Conservation (phyloP, 2,113 vertebrate genomes). For the Sceloporus undulatus region DNA sequence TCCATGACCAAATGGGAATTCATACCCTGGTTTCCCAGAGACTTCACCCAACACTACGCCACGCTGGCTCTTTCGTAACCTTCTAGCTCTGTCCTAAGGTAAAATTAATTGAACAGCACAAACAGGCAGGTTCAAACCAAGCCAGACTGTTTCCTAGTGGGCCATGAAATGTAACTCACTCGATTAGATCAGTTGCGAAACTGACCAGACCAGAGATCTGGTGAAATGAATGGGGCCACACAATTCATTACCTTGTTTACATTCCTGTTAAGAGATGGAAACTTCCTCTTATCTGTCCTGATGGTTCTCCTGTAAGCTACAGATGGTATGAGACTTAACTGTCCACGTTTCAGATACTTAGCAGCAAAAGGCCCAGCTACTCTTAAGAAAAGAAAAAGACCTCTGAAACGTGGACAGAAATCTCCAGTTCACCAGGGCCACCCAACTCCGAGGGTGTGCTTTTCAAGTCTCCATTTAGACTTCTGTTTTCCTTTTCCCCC, state of each 20-base stretch:
- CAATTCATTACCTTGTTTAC: too few relatives aligned
- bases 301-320: neutral
- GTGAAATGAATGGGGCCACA: neutral
- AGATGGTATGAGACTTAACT: neutral
- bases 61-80: too few relatives aligned
- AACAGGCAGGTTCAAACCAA: neutral
- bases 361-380: too few relatives aligned
- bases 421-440: neutral
- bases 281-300: too few relatives aligned
- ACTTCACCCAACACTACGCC: too few relatives aligned
- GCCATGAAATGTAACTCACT: neutral
- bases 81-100: too few relatives aligned
- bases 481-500: too few relatives aligned
- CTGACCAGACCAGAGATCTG: neutral
- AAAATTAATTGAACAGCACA: neutral
- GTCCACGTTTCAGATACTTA: neutral
- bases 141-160: neutral
- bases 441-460: neutral
- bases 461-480: neutral
- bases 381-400: neutral
- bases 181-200: neutral
- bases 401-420: neutral
- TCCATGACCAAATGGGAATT: too few relatives aligned
- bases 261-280: too few relatives aligned
- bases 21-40: too few relatives aligned